Percentiles rank a stretch among this genome's conserved stretches.
Conservation (phyloP, 53 echinoderm and acorn worm species). For the Holothuria leucospilota region DNA sequence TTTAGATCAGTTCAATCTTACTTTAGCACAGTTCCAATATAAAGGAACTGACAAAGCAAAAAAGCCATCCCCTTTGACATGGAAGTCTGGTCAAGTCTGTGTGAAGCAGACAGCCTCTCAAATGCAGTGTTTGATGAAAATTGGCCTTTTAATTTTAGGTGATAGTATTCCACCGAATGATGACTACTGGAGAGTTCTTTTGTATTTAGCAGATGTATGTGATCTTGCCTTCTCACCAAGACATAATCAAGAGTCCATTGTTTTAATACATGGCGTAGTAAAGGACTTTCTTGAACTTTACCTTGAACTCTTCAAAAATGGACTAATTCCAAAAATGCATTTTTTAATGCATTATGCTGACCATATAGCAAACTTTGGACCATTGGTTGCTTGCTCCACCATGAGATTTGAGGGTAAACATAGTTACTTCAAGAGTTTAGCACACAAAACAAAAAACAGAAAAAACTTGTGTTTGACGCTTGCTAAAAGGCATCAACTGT, state of each 20-base stretch:
- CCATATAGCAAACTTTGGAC: constrained; percentile 16
- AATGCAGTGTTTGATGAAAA: neutral
- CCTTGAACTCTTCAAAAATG: constrained; percentile 10
- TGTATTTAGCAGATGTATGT: neutral
- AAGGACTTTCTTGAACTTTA: neutral
- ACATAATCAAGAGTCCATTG: neutral
- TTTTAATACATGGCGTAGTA: neutral
- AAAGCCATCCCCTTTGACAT: constrained; percentile 4
- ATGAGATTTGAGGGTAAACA: too few relatives aligned
- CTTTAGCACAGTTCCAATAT: neutral
- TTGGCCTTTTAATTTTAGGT: neutral
- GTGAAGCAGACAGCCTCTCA: constrained; percentile 8
- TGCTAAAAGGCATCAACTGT: neutral
- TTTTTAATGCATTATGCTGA: constrained; percentile 12
- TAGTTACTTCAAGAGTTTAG: too few relatives aligned
- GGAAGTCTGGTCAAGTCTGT: neutral
- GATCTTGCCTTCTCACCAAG: neutral
- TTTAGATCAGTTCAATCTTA: neutral
- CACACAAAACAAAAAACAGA: too few relatives aligned
- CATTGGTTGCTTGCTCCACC: neutral
- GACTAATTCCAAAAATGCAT: constrained; percentile 14
- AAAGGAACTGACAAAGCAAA: constrained; percentile 23
- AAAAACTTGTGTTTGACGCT: neutral
- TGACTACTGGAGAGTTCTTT: neutral
- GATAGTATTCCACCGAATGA: constrained; percentile 18